Conservation (phyloP, 2,888 invertebrate species). For the Melipona beecheii region DNA sequence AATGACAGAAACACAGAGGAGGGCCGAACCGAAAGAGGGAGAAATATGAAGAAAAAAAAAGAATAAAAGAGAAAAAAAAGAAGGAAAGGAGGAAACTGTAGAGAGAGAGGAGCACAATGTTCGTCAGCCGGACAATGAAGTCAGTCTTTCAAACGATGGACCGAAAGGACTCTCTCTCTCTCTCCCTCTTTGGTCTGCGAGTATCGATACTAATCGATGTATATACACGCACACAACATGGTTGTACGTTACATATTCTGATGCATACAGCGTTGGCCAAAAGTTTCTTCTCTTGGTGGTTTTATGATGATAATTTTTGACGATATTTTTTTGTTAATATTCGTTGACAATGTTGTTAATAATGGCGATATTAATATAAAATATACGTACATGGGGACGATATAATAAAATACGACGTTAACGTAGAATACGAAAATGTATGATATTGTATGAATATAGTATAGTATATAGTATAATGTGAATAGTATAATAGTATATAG, state of each 20-base stretch:
- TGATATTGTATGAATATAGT: no score
- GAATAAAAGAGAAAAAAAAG: no score
- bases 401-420: no score
- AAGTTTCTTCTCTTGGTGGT: not conserved
- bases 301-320: no score
- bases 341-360: no score
- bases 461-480: no score
- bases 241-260: conserved; percentile 58
- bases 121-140: conserved; percentile 74
- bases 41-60: no score
- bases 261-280: conserved; percentile 38
- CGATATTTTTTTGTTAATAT: no score
- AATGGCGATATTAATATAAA: no score
- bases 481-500: no score
- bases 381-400: no score
- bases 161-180: conserved; percentile 50
- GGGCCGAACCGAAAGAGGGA: conserved; percentile 12
- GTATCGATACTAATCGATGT: conserved; percentile 78
- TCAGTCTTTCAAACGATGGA: conserved; percentile 68
- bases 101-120: conserved; percentile 71
- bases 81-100: conserved; percentile 21
- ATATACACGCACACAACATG: conserved; percentile 40
- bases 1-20: conserved; percentile 67
- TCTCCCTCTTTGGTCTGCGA: conserved; percentile 16
- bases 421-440: no score